Percentiles rank a stretch among this genome's conserved stretches.
Conservation (phyloP, 2,113 vertebrate species). For the Urocolius indicus region DNA sequence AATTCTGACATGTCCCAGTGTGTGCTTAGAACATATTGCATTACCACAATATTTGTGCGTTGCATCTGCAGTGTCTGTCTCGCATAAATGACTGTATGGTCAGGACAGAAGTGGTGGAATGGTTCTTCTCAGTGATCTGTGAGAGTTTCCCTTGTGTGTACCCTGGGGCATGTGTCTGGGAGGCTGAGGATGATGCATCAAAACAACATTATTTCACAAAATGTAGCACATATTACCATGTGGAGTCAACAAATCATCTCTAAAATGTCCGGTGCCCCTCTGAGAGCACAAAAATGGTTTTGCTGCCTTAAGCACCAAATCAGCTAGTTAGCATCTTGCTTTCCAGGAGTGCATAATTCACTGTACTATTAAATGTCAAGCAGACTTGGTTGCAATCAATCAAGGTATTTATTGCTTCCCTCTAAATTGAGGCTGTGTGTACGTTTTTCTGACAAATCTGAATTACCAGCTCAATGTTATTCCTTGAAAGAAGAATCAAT, state of each 20-base stretch:
- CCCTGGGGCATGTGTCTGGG: neutral
- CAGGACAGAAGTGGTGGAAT: neutral
- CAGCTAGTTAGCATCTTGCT: constrained; percentile 49
- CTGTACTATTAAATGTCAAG: constrained; percentile 1
- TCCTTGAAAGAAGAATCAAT: constrained; percentile 41
- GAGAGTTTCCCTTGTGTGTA: neutral
- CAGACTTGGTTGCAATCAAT: constrained; percentile 40
- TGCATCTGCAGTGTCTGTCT: neutral
- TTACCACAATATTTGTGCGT: neutral
- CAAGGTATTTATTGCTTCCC: constrained; percentile 43
- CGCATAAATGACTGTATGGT: neutral
- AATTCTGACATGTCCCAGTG: neutral
- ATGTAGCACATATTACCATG: accelerated
- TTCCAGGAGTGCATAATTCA: constrained; percentile 57
- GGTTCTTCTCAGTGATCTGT: neutral
- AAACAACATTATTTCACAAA: neutral
- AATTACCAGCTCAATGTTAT: constrained; percentile 27
- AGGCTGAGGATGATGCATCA: neutral
- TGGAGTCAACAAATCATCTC: neutral
- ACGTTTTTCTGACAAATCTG: constrained; percentile 55
- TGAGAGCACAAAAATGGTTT: neutral
- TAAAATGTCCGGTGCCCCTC: neutral
- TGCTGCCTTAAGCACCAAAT: constrained; percentile 33
- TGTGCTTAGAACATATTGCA: neutral
- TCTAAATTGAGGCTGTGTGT: constrained; percentile 22